phyloP scores from a whole-genome alignment of 2,888 invertebrate species.

The Cryptops parisi region DNA sequence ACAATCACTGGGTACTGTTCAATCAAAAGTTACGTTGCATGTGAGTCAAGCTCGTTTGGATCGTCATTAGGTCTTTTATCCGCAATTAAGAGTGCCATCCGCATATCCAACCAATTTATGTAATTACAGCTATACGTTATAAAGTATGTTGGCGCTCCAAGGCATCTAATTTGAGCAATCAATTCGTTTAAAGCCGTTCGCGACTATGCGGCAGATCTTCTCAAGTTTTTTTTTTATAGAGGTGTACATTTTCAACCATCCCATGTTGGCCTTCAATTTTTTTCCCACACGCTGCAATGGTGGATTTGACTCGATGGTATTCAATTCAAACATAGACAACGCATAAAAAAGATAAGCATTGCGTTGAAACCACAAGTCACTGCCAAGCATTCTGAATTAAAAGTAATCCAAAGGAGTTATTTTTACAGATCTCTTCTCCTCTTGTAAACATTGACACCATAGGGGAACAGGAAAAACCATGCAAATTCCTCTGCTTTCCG shows the following conservation, averaged over 20 bases:
- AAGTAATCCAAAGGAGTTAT: constrained; percentile 16
- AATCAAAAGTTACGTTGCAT: constrained; percentile 10
- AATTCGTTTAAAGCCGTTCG: constrained; percentile 11
- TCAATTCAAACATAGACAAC: constrained; percentile 4
- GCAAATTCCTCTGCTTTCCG: no score
- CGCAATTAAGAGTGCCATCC: constrained; percentile 15
- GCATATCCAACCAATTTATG: constrained; percentile 17
- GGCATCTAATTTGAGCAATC: constrained; percentile 14
- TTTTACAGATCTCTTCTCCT: neutral
- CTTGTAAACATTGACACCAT: no score
- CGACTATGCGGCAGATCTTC: constrained; percentile 14
- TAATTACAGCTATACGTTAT: constrained; percentile 17
- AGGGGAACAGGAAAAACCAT: no score
- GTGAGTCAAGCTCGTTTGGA: constrained; percentile 9
- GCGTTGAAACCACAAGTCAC: constrained; percentile 16
- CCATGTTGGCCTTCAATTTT: neutral
- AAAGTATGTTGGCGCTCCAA: constrained; percentile 15
- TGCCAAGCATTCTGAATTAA: constrained; percentile 15
- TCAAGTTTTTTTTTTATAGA: constrained; percentile 12
- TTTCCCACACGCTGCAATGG: neutral
- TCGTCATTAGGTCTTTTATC: constrained; percentile 14
- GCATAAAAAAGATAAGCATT: constrained; percentile 12
- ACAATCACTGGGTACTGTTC: constrained; percentile 1
- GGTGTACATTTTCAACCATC: constrained; percentile 14
- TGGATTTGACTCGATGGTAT: neutral